These are phyloP conservation scores for Arenaria interpres DNA, from an alignment of 2,113 vertebrate genomes.

Conservation along the genomic window DNA sequence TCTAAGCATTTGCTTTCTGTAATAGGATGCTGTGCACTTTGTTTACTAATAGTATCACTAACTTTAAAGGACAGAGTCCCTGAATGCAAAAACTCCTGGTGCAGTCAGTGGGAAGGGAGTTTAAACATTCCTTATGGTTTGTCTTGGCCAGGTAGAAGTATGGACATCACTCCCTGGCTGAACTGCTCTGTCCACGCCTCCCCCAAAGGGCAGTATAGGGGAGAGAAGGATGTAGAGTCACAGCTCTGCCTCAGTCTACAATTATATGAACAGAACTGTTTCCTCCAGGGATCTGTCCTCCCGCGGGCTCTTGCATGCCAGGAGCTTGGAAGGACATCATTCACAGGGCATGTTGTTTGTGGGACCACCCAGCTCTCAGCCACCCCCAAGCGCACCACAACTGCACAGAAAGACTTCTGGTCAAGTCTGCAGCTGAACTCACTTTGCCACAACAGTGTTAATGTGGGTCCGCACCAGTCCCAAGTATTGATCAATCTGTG, in stretches of 20 bases:
- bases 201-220: not conserved
- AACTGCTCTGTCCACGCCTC: not conserved
- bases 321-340: not conserved
- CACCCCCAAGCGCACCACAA: not conserved
- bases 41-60: not conserved
- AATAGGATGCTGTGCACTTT: not conserved
- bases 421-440: constrained; percentile 70
- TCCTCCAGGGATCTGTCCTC: not conserved
- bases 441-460: constrained; percentile 96
- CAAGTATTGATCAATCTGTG: constrained; percentile 97
- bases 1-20: not conserved
- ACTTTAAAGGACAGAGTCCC: not conserved
- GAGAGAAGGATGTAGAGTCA: not conserved
- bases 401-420: not conserved
- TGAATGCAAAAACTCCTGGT: not conserved
- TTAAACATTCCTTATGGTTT: not conserved
- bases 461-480: constrained; percentile 95
- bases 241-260: not conserved
- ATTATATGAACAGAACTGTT: not conserved
- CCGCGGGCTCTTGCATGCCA: fast-evolving
- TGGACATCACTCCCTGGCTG: not conserved
- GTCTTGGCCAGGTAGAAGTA: not conserved
- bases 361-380: not conserved
- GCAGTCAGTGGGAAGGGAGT: not conserved
- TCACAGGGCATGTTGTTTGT: fast-evolving